Base-by-base conservation (phyloP, 2,113 vertebrate genomes). In the Cercopithecus mona region DNA sequence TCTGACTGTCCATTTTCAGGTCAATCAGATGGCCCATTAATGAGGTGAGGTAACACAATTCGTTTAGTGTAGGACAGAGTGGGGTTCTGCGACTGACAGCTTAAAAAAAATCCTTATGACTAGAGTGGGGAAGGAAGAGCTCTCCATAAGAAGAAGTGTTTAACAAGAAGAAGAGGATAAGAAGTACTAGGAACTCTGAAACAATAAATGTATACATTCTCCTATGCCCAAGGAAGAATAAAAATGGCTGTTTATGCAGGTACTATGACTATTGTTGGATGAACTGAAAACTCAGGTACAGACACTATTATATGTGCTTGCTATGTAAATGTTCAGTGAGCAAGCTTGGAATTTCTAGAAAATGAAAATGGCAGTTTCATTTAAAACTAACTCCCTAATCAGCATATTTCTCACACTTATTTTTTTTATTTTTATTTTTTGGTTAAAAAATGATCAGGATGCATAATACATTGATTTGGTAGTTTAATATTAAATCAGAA, bases 401-500 rank as follows among this genome's bases (percentile, higher is more conserved):
- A 96, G 40, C 7, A 5, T 78, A 16, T 66, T 76, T 76, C 82
- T 78, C 48, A 93, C 20, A 79, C 35, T 94, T 76, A 72, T 35
- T 92, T 95, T 93, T 86, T 83, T 43, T 4, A n/a, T 40, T 40
- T 40, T 40, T 38, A 38, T 79, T 55, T 4, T 75, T 92, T 85
- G 52, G 66, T 93, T 97, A 59, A 79, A 80, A 92, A 95, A 83
- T 86, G 78, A 90, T 64, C 40, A 79, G 72, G 5, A 95, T 73
- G 45, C 18, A 16, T 68, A 86, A 64, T 66, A 85, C 78, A 82
- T 84, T 95, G 48, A 96, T 96, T 96, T 22, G 6, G 79, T 88
- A 85, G 30, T 38, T 98, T 92, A 97, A 98, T 94, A 94, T 90
- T 92, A 97, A 97, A 87, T 38, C 13, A 94, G 93, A 90, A 96